Evolutionary conservation across 1,140 invertebrate species (phyloP).

Genomic region (Holotrichia oblita): DNA sequence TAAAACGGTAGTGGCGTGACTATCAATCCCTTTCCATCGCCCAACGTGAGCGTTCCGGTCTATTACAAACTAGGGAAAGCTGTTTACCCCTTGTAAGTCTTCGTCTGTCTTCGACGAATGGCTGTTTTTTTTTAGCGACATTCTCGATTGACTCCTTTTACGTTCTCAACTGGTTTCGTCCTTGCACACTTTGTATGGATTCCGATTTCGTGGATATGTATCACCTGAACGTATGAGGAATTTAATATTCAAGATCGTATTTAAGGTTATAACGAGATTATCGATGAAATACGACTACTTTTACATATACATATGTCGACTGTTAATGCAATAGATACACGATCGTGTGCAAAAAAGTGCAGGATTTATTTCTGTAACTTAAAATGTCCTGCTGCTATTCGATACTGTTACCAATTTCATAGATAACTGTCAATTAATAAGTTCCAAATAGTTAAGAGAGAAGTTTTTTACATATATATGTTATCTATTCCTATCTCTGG

Average conservation of each 20-base stretch:
- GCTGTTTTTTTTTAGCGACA: background rate
- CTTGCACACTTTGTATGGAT: slow-evolving; percentile 8
- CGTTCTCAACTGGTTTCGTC: background rate
- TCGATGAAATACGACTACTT: background rate
- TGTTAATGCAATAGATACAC: too few species aligned
- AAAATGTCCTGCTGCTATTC: too few species aligned
- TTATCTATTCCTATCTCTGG: too few species aligned
- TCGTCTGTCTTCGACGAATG: background rate
- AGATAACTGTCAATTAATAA: too few species aligned
- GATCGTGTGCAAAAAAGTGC: too few species aligned
- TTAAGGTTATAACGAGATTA: background rate
- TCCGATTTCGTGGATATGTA: background rate
- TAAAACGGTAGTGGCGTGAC: slow-evolving; percentile 1
- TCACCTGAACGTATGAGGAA: background rate
- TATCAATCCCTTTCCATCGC: background rate
- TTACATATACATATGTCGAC: too few species aligned
- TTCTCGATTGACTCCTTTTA: background rate
- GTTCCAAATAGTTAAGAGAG: too few species aligned
- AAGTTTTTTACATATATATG: too few species aligned
- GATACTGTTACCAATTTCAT: too few species aligned
- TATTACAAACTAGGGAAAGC: background rate
- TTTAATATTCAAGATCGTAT: background rate
- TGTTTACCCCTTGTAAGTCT: slow-evolving; percentile 21
- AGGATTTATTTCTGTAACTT: too few species aligned
- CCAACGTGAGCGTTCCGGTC: background rate